These are phyloP conservation scores for Coilia nasus DNA, from an alignment of 2,797 vertebrate species.

Conservation along the genomic window DNA sequence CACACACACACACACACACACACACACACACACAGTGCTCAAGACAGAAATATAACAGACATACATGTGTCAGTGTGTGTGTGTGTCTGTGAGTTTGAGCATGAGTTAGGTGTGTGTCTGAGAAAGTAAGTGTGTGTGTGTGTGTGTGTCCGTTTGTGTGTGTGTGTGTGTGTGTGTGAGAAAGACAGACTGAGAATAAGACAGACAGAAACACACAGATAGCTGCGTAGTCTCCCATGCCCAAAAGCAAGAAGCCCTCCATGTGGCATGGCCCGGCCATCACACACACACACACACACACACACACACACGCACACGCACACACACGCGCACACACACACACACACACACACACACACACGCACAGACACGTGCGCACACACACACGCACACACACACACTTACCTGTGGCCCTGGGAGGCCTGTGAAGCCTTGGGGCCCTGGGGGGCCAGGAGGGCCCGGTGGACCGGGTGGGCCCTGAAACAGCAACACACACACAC, in stretches of 20 bases:
- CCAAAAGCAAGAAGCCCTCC: background rate
- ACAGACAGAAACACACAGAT: slow-evolving; percentile 9
- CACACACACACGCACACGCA: background rate
- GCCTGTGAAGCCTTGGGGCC: slow-evolving; percentile 83
- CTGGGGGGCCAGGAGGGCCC: slow-evolving; percentile 86
- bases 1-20: slow-evolving; percentile 32
- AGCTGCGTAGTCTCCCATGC: background rate
- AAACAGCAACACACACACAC: slow-evolving; percentile 36
- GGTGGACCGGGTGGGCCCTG: slow-evolving; percentile 88
- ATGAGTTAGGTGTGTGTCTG: too few species aligned
- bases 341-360: background rate
- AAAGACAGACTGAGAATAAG: background rate
- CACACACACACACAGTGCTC: slow-evolving; percentile 14
- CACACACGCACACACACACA: slow-evolving; percentile 33
- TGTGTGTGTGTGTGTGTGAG: background rate
- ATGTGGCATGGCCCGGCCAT: background rate
- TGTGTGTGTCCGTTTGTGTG: too few species aligned
- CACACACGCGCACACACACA: slow-evolving; percentile 1
- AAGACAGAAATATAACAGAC: slow-evolving; percentile 12
- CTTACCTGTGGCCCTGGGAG: slow-evolving; percentile 86
- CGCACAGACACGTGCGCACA: slow-evolving; percentile 18
- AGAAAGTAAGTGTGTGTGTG: background rate
- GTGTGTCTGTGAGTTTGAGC: too few species aligned
- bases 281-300: background rate
- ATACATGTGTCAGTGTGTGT: background rate